Evolutionary conservation across 2,113 vertebrate genomes (phyloP).

Genomic region (Lampris megalopsis): DNA sequence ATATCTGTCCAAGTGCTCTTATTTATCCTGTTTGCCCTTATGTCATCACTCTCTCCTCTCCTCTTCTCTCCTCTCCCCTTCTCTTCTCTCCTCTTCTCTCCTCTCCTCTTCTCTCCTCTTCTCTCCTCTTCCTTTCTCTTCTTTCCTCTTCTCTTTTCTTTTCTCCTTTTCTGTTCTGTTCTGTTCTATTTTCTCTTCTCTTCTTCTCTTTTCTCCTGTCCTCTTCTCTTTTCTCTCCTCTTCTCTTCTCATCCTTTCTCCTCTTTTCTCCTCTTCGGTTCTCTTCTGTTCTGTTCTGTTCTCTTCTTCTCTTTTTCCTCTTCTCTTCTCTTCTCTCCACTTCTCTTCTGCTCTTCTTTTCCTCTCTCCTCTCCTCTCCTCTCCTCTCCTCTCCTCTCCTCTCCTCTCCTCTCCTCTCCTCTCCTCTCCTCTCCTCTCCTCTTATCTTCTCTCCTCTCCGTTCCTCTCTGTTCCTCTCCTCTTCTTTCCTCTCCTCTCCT

Average conservation of each 20-base stretch:
- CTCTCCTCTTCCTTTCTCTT: neutral
- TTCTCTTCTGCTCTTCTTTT: no score
- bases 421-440: neutral
- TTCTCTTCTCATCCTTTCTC: conserved; percentile 17
- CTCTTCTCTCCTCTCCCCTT: conserved; percentile 12
- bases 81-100: neutral
- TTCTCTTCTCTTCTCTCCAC: no score
- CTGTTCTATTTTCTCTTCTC: neutral
- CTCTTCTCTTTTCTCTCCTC: conserved; percentile 7
- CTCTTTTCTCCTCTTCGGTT: neutral
- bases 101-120: no score
- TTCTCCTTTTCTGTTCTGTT: neutral
- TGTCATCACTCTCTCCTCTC: neutral
- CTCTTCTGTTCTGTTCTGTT: no score
- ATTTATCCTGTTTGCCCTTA: conserved; percentile 28
- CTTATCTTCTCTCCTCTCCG: neutral
- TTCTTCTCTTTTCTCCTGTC: conserved; percentile 24
- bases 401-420: neutral
- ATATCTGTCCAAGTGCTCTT: neutral
- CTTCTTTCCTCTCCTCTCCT: neutral
- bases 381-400: no score
- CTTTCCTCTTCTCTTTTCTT: neutral
- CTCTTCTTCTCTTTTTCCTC: no score
- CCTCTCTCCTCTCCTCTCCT: neutral
- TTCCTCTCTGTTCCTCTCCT: neutral